These are phyloP conservation scores for Sesamia nonagrioides DNA, from an alignment of 1,140 invertebrate species.

Conservation along the genomic window DNA sequence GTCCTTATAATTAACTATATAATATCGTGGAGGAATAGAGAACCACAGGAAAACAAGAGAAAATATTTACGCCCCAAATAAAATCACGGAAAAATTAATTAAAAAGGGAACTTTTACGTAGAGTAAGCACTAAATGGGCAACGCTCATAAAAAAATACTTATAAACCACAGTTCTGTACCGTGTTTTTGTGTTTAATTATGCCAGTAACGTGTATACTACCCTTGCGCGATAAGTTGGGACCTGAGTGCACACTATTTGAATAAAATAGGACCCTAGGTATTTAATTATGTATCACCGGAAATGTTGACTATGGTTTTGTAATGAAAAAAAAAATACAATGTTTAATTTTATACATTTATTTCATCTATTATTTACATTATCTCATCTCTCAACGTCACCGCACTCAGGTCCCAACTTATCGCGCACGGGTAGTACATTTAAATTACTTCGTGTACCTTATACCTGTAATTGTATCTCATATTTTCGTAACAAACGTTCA, in stretches of 20 bases:
- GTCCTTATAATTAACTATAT: not conserved
- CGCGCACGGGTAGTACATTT: too few species aligned
- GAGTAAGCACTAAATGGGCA: not conserved
- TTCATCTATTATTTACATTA: too few species aligned
- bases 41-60: not conserved
- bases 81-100: not conserved
- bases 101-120: not conserved
- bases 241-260: too few species aligned
- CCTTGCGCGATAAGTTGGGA: too few species aligned
- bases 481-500: constrained; percentile 12
- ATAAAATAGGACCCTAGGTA: too few species aligned
- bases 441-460: not conserved
- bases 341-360: too few species aligned
- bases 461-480: not conserved
- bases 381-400: too few species aligned
- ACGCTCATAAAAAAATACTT: not conserved
- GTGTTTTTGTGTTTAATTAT: not conserved
- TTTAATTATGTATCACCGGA: too few species aligned
- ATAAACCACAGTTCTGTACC: not conserved
- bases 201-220: not conserved
- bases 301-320: too few species aligned
- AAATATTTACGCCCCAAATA: not conserved
- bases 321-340: too few species aligned
- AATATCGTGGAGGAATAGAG: not conserved
- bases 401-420: too few species aligned